Percentiles rank a stretch among this genome's conserved stretches.
phyloP scores from a whole-genome alignment of 2,113 vertebrate genomes.

The Archilochus colubris region DNA sequence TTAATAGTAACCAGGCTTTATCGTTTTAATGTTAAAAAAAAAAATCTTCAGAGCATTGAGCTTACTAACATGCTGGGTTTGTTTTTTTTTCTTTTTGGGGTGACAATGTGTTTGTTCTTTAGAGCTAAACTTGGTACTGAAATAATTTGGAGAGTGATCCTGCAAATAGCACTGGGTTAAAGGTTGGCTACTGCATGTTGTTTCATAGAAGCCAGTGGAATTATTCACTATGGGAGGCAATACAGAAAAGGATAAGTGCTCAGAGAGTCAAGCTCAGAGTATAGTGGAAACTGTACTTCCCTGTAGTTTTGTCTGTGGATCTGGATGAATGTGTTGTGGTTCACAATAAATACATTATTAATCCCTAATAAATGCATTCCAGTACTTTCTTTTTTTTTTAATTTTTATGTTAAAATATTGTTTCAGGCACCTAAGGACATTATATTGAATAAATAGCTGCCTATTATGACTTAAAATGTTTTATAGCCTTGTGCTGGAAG shows the following conservation, averaged over 20 bases:
- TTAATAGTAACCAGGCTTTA: background rate
- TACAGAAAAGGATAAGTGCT: background rate
- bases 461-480: background rate
- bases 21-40: background rate
- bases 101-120: background rate
- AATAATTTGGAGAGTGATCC: background rate
- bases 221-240: background rate
- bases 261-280: background rate
- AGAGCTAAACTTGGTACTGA: background rate
- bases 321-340: background rate
- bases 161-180: background rate
- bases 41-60: background rate
- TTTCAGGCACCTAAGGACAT: background rate
- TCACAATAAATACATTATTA: constrained; percentile 44
- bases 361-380: constrained; percentile 22
- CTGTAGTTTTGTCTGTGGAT: background rate
- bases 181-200: background rate
- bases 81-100: background rate
- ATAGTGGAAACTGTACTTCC: background rate
- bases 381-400: background rate
- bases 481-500: constrained; percentile 17
- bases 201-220: background rate
- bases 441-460: constrained; percentile 30
- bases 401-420: background rate
- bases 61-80: background rate